phyloP scores from a whole-genome alignment of 1,140 invertebrate genomes.

The Pseudomyrmex cubaensis region DNA sequence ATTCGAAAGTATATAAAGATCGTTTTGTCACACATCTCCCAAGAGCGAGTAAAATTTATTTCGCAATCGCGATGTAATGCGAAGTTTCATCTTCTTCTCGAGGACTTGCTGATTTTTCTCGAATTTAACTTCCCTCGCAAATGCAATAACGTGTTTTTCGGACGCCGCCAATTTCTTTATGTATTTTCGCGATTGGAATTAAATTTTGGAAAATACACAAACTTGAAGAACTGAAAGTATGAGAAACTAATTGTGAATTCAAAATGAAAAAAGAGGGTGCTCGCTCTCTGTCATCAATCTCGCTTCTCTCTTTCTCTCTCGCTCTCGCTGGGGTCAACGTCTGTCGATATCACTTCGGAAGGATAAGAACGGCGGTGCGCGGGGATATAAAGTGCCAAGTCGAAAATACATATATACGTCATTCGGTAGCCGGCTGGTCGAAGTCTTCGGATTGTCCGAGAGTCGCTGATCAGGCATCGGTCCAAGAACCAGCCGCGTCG shows the following conservation, averaged over 20 bases:
- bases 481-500: slow-evolving; percentile 73
- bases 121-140: background rate
- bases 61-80: background rate
- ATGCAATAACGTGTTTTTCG: background rate
- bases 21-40: background rate
- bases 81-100: too few species aligned
- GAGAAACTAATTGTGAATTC: background rate
- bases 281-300: background rate
- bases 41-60: slow-evolving; percentile 11
- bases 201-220: background rate
- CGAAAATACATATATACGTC: slow-evolving; percentile 80
- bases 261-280: background rate
- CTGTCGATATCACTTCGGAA: slow-evolving; percentile 56
- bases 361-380: background rate
- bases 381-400: slow-evolving; percentile 66
- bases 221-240: too few species aligned
- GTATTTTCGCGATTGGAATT: background rate
- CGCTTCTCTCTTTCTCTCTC: background rate
- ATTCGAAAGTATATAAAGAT: slow-evolving; percentile 14
- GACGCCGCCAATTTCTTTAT: too few species aligned
- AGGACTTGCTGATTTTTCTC: too few species aligned
- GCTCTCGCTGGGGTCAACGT: slow-evolving; percentile 58
- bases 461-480: slow-evolving; percentile 79
- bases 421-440: slow-evolving; percentile 66
- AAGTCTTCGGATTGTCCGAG: slow-evolving; percentile 78